Evolutionary conservation across 2,797 vertebrate species (phyloP), one percentile per base, ranked within the genome.

Genomic region (Micropoecilia bifurca): DNA sequence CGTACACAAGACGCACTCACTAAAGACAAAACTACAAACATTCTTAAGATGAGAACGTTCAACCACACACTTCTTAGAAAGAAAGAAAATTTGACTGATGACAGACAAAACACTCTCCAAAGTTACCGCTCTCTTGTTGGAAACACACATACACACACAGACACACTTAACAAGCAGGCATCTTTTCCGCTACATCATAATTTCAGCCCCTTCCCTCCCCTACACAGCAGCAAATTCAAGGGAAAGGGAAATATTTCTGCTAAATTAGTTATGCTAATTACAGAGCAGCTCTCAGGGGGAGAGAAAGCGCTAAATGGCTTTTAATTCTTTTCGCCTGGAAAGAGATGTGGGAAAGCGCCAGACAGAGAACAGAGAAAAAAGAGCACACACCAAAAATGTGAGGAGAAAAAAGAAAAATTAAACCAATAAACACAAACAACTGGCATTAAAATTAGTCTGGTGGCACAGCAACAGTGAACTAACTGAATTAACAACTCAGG

Each of bases 221-320:
- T 79, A 46, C 78, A 87, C 88, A 88, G 87, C 87, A 71, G 86
- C 87, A 91, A 88, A 93, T 94, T 94, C 92, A 92, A 91, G 90
- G 91, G 92, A 95, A 94, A 94, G 92, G 85, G 85, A 94, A 95
- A 95, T 93, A 95, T 95, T 96, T 96, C 94, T 93, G 93, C 94
- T 96, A 94, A 96, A 96, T 96, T 96, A 95, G 95, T 95, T 94
- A 95, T 96, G 95, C 93, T 95, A 96, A 96, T 96, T 95, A 94
- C 94, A 93, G 92, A 88, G 89, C 91, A 85, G 89, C 86, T 95
- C 95, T 96, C 93, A 71, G 87, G 92, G 91, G 91, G 94, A 91
- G 90, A 87, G 90, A 83, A 80, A 76, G 87, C 83, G 81, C 92
- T 95, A 95, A 96, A 96, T 94, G 92, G 93, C 94, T 95, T 96